These are phyloP conservation scores for Pseudochirops corinnae DNA, from an alignment of 2,797 vertebrate genomes.

Conservation along the genomic window DNA sequence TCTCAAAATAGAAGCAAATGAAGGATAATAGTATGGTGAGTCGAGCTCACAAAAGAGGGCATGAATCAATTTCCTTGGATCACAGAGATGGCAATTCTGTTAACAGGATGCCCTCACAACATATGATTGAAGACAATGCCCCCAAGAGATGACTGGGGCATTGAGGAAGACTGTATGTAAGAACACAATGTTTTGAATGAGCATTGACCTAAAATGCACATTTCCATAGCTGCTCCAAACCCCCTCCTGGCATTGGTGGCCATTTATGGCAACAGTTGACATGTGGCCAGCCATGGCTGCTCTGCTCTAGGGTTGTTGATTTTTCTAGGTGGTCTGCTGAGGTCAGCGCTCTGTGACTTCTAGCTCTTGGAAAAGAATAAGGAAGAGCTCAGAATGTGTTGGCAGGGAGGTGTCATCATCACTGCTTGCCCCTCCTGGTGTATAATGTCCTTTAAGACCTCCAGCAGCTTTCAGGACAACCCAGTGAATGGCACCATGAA, in stretches of 20 bases:
- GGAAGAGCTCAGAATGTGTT: not conserved
- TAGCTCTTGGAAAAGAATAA: not conserved
- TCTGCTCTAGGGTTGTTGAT: not conserved
- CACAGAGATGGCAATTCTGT: slow-evolving; percentile 60
- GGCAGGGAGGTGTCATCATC: not conserved
- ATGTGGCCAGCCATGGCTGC: not conserved
- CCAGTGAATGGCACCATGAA: not conserved
- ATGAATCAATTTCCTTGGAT: slow-evolving; percentile 62
- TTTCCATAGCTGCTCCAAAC: slow-evolving; percentile 45
- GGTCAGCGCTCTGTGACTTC: not conserved
- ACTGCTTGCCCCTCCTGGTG: not conserved
- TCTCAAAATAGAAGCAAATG: slow-evolving; percentile 69
- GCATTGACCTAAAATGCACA: slow-evolving; percentile 26
- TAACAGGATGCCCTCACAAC: slow-evolving; percentile 30
- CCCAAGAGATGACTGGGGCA: slow-evolving; percentile 54
- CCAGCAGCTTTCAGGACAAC: not conserved
- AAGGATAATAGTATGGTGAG: slow-evolving; percentile 48
- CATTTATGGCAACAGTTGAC: not conserved
- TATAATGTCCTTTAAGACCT: not conserved
- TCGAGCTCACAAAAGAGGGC: slow-evolving; percentile 49
- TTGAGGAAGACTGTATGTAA: slow-evolving; percentile 40
- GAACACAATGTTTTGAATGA: slow-evolving; percentile 2
- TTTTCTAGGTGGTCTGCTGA: not conserved
- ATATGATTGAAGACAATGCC: slow-evolving; percentile 61
- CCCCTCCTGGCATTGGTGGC: slow-evolving; percentile 48